phyloP scores from a whole-genome alignment of 2,888 invertebrate genomes.

The Himalopsyche japonica region DNA sequence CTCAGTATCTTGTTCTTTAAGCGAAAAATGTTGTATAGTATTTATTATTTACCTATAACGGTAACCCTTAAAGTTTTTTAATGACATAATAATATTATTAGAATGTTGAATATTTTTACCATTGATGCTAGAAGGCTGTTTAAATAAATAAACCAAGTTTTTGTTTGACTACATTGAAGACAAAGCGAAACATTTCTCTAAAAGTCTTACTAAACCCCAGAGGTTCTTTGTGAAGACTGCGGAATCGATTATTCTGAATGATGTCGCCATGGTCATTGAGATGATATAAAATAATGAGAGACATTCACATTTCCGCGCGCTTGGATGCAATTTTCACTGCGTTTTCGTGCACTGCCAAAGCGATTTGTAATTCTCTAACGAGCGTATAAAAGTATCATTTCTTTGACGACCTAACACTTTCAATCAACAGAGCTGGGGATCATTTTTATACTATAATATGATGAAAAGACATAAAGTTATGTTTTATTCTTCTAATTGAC shows the following conservation, averaged over 20 bases:
- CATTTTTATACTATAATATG: too few species aligned
- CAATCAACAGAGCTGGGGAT: background rate
- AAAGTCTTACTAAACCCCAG: background rate
- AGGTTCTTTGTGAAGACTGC: background rate
- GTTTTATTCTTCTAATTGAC: too few species aligned
- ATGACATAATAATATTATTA: too few species aligned
- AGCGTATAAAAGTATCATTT: background rate
- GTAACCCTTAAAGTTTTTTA: too few species aligned
- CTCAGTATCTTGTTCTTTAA: too few species aligned
- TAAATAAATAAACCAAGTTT: background rate
- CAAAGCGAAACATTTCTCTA: background rate
- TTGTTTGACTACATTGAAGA: background rate
- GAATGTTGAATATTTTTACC: background rate
- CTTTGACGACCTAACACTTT: background rate
- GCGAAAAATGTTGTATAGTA: too few species aligned
- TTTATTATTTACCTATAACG: too few species aligned
- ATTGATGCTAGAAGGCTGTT: background rate
- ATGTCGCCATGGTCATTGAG: background rate
- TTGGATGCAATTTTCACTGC: background rate
- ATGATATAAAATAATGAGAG: background rate
- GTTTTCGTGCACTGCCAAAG: background rate
- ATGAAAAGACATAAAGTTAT: too few species aligned
- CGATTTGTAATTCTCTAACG: background rate
- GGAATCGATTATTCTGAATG: background rate
- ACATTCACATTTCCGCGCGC: background rate